These are phyloP conservation scores for Anneissia japonica DNA, from an alignment of 35 echinoderm and acorn worm species.

Conservation along the genomic window DNA sequence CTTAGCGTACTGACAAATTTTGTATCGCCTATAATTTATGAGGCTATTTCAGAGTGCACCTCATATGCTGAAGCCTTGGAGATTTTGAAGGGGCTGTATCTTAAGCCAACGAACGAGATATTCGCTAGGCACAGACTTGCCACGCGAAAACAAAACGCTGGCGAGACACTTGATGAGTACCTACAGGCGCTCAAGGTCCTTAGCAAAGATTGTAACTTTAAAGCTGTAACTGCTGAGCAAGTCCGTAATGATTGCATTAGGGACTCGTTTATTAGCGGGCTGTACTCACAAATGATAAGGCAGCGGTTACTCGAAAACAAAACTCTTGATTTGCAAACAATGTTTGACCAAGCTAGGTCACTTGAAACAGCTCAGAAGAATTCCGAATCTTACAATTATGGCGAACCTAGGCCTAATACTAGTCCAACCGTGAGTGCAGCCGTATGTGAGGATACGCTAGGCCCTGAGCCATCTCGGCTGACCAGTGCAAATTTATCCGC, in stretches of 20 bases:
- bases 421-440: constrained; percentile 4
- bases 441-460: background rate
- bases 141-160: constrained; percentile 24
- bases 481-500: background rate
- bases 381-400: constrained; percentile 23
- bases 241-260: constrained; percentile 21
- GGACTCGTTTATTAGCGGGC: constrained; percentile 28
- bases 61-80: constrained; percentile 19
- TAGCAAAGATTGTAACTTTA: constrained; percentile 24
- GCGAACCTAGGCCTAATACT: background rate
- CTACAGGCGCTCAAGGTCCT: constrained; percentile 15
- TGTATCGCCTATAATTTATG: constrained; percentile 22
- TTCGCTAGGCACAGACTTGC: constrained; percentile 26
- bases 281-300: background rate
- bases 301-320: constrained; percentile 26
- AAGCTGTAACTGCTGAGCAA: background rate
- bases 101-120: constrained; percentile 44
- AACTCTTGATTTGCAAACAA: constrained; percentile 27
- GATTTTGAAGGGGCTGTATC: constrained; percentile 24
- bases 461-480: background rate
- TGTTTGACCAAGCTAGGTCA: constrained; percentile 39
- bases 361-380: constrained; percentile 31
- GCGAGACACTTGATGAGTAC: constrained; percentile 24
- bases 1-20: constrained; percentile 23
- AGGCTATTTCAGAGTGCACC: constrained; percentile 32